A percentile compares a stretch with the other conserved stretches of the same genome.
Evolutionary conservation across 2,888 invertebrate genomes (phyloP).

Genomic region (Platycheirus albimanus): DNA sequence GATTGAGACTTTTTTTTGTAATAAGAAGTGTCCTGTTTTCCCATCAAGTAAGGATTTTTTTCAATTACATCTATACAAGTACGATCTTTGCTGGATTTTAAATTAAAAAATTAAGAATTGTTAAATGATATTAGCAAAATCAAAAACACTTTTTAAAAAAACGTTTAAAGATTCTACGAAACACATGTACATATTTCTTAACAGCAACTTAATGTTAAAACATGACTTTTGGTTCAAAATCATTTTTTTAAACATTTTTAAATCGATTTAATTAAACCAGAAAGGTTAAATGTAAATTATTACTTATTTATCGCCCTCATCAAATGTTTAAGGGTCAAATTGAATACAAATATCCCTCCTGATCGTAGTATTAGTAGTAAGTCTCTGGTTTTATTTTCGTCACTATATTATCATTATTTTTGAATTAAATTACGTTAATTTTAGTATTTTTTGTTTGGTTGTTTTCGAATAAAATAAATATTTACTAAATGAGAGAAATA

Average conservation of each 20-base stretch:
- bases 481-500: slow-evolving; percentile 51
- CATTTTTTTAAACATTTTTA: not conserved
- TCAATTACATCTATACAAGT: too few species aligned
- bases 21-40: not conserved
- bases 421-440: too few species aligned
- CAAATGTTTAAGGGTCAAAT: too few species aligned
- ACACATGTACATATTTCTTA: not conserved
- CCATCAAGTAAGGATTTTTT: too few species aligned
- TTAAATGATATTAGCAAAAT: too few species aligned
- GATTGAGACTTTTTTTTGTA: not conserved
- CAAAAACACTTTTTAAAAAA: too few species aligned
- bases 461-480: slow-evolving; percentile 26
- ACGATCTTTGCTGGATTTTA: not conserved
- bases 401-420: too few species aligned
- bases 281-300: too few species aligned
- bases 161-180: not conserved
- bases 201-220: not conserved
- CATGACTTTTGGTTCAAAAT: not conserved
- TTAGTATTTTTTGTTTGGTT: not conserved
- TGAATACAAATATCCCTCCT: too few species aligned
- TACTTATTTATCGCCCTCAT: too few species aligned
- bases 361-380: too few species aligned
- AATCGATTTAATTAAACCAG: not conserved
- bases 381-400: too few species aligned
- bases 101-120: not conserved